A percentile compares a stretch with the other conserved stretches of the same genome.
Conservation (phyloP, 1,140 invertebrate genomes). For the Apis mellifera region Amel_HAv3.1 CM009934.2:4404001-4404500, state of each 20-base stretch:
- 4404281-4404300: conserved; percentile 11
- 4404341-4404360: conserved; percentile 29
- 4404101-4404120: too few relatives aligned
- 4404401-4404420: conserved; percentile 59
- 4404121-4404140: too few relatives aligned
- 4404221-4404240: neutral
- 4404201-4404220: too few relatives aligned
- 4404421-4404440: conserved; percentile 58
- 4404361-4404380: conserved; percentile 30
- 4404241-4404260: neutral
- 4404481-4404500: conserved; percentile 30
- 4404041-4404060: too few relatives aligned
- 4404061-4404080: too few relatives aligned
- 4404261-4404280: neutral
- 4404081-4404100: too few relatives aligned
- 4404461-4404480: conserved; percentile 61
- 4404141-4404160: too few relatives aligned
- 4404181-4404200: too few relatives aligned
- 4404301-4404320: neutral
- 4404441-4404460: conserved; percentile 65
- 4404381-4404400: conserved; percentile 44
- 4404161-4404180: too few relatives aligned
- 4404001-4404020: too few relatives aligned
- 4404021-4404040: too few relatives aligned
- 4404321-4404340: neutral